These are phyloP conservation scores for Lepisosteus osseus DNA, from an alignment of 2,113 vertebrate genomes.

Conservation along the genomic window DNA sequence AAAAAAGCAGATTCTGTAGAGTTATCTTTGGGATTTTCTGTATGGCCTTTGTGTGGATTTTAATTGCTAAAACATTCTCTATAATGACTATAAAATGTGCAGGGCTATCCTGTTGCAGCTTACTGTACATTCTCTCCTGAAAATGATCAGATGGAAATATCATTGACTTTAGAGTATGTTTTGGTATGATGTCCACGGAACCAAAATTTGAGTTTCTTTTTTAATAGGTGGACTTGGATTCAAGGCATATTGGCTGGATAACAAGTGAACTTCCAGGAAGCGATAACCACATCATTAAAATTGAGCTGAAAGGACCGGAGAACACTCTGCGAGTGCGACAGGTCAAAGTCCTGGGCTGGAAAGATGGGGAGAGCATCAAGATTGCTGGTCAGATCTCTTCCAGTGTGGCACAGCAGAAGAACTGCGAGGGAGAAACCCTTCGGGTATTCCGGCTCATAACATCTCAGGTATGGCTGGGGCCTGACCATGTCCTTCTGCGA, in stretches of 20 bases:
- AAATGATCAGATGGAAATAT: too few relatives aligned
- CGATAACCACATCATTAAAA: conserved; percentile 92
- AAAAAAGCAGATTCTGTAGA: too few relatives aligned
- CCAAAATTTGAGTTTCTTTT: conserved; percentile 6
- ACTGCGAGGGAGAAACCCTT: conserved; percentile 93
- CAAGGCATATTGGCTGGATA: conserved; percentile 97
- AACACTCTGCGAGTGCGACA: conserved; percentile 95
- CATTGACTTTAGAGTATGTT: too few relatives aligned
- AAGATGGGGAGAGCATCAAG: conserved; percentile 93
- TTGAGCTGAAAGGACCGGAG: conserved; percentile 95
- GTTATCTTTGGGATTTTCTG: too few relatives aligned
- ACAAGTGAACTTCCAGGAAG: conserved; percentile 94
- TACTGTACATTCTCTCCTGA: too few relatives aligned
- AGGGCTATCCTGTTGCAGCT: neutral
- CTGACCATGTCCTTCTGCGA: too few relatives aligned
- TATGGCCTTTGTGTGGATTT: too few relatives aligned
- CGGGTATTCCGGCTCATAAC: conserved; percentile 95
- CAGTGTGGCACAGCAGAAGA: conserved; percentile 92
- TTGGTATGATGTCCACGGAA: neutral
- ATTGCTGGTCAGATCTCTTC: conserved; percentile 93
- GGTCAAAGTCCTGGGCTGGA: conserved; percentile 97
- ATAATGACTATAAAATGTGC: neutral
- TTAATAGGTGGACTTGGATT: conserved; percentile 88
- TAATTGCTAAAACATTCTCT: neutral
- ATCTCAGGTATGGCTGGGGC: conserved; percentile 76